These are phyloP conservation scores for Serrognathus titanus DNA, from an alignment of 2,888 invertebrate genomes.

Conservation along the genomic window DNA sequence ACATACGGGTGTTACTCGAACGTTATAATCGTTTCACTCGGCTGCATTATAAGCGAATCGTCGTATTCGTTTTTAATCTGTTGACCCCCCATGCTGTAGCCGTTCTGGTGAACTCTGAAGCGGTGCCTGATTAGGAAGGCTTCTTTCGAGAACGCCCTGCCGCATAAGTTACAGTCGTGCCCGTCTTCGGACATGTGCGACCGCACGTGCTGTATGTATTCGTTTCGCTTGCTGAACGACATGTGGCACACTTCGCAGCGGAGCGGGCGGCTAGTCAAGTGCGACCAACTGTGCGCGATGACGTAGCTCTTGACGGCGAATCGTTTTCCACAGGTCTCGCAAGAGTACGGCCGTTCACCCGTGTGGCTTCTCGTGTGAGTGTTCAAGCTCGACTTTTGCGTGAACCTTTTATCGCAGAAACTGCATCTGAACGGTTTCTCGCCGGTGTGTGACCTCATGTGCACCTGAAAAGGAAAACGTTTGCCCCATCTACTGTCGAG, in stretches of 20 bases:
- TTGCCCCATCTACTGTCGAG: no score
- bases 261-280: slow-evolving; percentile 71
- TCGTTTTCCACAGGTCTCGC: slow-evolving; percentile 75
- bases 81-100: background rate
- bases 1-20: no score
- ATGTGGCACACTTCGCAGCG: slow-evolving; percentile 70
- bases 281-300: slow-evolving; percentile 77
- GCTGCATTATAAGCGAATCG: no score
- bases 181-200: slow-evolving; percentile 67
- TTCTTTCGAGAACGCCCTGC: slow-evolving; percentile 71
- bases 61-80: no score
- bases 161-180: slow-evolving; percentile 72
- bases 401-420: slow-evolving; percentile 72
- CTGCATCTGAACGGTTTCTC: slow-evolving; percentile 74
- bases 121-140: slow-evolving; percentile 76
- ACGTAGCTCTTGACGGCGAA: slow-evolving; percentile 81
- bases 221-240: slow-evolving; percentile 66
- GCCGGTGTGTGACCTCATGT: slow-evolving; percentile 77
- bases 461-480: slow-evolving; percentile 49
- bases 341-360: slow-evolving; percentile 74
- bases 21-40: no score
- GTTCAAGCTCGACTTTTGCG: slow-evolving; percentile 77
- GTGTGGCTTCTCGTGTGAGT: slow-evolving; percentile 79
- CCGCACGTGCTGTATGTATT: slow-evolving; percentile 74
- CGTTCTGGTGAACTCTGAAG: slow-evolving; percentile 62